phyloP scores from a whole-genome alignment of 2,797 vertebrate species.

The Chelidonichthys spinosus region DNA sequence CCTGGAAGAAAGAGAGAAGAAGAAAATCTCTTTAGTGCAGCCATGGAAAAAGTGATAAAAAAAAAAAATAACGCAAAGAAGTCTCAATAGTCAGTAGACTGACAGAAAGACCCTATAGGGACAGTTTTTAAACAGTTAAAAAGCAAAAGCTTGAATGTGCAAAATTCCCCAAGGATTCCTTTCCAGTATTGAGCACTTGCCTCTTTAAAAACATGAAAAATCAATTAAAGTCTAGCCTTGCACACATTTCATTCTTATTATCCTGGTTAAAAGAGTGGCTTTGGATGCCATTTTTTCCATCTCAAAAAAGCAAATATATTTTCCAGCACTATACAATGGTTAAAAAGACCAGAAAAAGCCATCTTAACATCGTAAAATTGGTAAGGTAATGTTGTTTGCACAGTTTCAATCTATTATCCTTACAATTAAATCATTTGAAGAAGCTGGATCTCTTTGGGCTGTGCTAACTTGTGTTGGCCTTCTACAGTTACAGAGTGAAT shows the following conservation, averaged over 20 bases:
- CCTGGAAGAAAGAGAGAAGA: constrained; percentile 77
- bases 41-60: constrained; percentile 1
- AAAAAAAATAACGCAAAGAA: constrained; percentile 3
- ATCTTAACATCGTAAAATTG: not conserved
- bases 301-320: not conserved
- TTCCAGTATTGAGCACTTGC: not conserved
- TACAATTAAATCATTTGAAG: not conserved
- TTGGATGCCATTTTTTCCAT: not conserved
- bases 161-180: not conserved
- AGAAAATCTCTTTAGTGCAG: not conserved
- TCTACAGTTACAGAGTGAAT: not conserved
- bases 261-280: not conserved
- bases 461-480: not conserved
- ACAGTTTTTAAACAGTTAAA: not conserved
- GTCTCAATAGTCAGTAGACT: not conserved
- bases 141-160: not conserved
- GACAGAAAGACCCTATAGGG: not conserved
- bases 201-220: not conserved
- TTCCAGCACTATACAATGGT: not conserved
- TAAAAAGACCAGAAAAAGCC: not conserved
- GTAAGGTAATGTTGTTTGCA: not conserved
- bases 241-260: not conserved
- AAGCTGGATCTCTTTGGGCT: not conserved
- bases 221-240: not conserved
- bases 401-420: not conserved